Conservation (phyloP, 2,888 invertebrate genomes). For the Parthenolecanium corni region DNA sequence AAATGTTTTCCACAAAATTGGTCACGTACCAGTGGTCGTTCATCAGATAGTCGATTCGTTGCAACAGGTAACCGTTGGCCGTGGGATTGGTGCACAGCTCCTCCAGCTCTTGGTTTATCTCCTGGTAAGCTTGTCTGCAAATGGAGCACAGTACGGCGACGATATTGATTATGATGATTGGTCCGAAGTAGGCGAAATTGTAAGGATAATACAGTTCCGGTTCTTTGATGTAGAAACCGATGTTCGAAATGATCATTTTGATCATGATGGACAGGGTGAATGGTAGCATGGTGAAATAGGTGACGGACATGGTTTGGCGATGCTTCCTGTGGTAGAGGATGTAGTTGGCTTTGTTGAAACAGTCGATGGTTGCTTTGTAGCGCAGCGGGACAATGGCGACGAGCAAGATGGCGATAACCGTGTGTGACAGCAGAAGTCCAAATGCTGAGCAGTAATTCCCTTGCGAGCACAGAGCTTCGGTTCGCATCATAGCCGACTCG, state of each 20-base stretch:
- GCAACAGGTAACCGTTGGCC: constrained; percentile 3
- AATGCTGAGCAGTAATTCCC: constrained; percentile 31
- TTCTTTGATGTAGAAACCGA: constrained; percentile 22
- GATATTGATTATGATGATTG: constrained; percentile 29
- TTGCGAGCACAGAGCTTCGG: constrained; percentile 24
- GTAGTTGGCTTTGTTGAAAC: constrained; percentile 25
- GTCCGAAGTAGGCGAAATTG: constrained; percentile 29
- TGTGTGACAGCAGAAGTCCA: constrained; percentile 29
- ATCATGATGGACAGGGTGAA: constrained; percentile 27
- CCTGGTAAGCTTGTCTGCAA: constrained; percentile 28
- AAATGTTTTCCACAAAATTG: constrained; percentile 27
- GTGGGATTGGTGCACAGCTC: constrained; percentile 15
- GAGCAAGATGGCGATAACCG: constrained; percentile 29
- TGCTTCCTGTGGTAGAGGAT: constrained; percentile 19
- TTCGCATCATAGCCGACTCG: constrained; percentile 18
- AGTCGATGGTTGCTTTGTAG: constrained; percentile 18
- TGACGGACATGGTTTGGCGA: constrained; percentile 1
- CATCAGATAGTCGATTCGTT: constrained; percentile 22
- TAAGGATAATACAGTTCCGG: constrained; percentile 30
- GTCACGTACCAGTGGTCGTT: constrained; percentile 30
- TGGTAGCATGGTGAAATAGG: constrained; percentile 9
- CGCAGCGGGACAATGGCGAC: constrained; percentile 28
- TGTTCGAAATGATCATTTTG: constrained; percentile 27
- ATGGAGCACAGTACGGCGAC: constrained; percentile 29
- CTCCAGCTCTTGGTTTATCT: constrained; percentile 30